Base-by-base conservation (phyloP, 2,888 invertebrate species). In the Athrips mouffetella region DNA sequence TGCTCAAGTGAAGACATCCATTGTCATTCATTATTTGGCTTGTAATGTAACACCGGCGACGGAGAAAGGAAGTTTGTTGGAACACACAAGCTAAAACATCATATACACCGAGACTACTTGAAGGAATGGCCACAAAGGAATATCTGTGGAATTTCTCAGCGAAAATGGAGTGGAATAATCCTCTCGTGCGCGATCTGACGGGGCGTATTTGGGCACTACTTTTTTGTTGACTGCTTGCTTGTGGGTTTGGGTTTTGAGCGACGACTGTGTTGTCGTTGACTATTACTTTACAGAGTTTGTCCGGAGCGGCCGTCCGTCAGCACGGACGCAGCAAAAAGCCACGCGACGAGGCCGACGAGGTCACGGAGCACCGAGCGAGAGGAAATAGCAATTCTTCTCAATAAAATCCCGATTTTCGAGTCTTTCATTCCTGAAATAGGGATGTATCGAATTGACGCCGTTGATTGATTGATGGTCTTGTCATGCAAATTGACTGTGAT, bases 1-100 rank as follows among this genome's bases (percentile, higher is more conserved):
- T 91, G 83, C 91, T 92, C 73, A 95, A 87, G 89, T 96, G 96
- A 80, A 91, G 90, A 80, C 95, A 96, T 74, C 93, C 93, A 90
- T 87, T 89, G 84, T 91, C 91, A 86, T 90, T 91, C 92, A 91
- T 93, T 74, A 76, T 84, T 75, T 58, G 52, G 60, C 55, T 62
- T 65, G 63, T 62, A 57, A 72, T 67, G 58, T 51, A 48, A 35
- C 40, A 46, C 42, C 33, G 37, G 15, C 30, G 21, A 13, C 2
- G 11, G 5, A 10, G 31, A 13, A 45, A 4, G 25, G 13, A 27
- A 21, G 21, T 21, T 6, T 10, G 2, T 48, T 16, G 11, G 21
- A 7, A 10, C 29, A 20, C 48, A 20, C n/a, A 6, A 39, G 6
- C 21, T 16, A 23, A 48, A 31, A 35, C 47, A 50, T 42, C 10